phyloP scores from a whole-genome alignment of 2,113 vertebrate genomes.

The Alexandromys fortis region DNA sequence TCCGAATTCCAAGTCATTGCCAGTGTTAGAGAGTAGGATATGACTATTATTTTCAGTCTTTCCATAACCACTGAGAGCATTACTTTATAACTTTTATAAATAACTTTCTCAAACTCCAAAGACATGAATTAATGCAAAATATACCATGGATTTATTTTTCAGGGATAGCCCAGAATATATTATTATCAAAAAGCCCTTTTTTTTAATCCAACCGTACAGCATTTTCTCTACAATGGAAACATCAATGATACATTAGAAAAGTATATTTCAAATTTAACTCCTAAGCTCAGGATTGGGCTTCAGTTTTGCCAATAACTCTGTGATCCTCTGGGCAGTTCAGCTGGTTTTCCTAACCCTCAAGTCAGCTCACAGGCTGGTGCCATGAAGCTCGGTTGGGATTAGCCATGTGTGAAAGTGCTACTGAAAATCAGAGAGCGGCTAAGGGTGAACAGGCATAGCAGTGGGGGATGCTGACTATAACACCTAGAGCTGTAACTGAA shows the following conservation, averaged over 20 bases:
- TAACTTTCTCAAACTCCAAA: slow-evolving; percentile 33
- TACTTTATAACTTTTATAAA: slow-evolving; percentile 33
- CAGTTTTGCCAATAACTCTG: background rate
- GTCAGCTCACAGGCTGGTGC: background rate
- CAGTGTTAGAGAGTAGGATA: slow-evolving; percentile 18
- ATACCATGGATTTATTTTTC: background rate
- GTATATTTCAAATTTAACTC: slow-evolving; percentile 1
- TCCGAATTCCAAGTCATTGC: slow-evolving; percentile 43
- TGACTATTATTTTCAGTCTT: slow-evolving; percentile 39
- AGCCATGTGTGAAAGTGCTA: background rate
- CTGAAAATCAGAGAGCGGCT: slow-evolving; percentile 23
- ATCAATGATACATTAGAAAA: slow-evolving; percentile 40
- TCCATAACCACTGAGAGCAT: slow-evolving; percentile 22
- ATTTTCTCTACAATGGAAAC: slow-evolving; percentile 17
- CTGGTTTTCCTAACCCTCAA: background rate
- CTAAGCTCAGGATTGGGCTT: background rate
- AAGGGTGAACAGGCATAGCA: slow-evolving; percentile 9
- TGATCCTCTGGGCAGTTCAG: background rate
- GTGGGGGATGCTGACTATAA: background rate
- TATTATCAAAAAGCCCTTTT: background rate
- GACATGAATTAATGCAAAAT: slow-evolving; percentile 48
- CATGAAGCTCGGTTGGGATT: background rate
- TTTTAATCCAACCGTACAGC: background rate
- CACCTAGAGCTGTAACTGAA: background rate
- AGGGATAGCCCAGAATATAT: background rate